These are phyloP conservation scores for Stenurella melanura DNA, from an alignment of 2,888 invertebrate genomes.

Conservation along the genomic window DNA sequence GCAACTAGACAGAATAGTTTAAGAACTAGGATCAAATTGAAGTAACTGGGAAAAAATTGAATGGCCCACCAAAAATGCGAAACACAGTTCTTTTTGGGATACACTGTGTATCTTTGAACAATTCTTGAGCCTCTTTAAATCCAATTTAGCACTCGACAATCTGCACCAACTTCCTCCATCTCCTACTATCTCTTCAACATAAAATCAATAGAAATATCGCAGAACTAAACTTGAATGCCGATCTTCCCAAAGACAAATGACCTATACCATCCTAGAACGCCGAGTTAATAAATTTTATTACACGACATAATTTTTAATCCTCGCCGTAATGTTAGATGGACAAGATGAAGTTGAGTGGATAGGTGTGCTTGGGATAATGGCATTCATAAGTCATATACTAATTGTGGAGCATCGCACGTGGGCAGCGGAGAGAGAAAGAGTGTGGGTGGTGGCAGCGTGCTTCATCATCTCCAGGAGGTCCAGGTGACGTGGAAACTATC, in stretches of 20 bases:
- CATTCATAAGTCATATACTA: constrained; percentile 60
- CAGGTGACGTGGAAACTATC: constrained; percentile 69
- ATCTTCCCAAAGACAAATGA: constrained; percentile 6
- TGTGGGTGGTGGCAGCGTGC: constrained; percentile 59
- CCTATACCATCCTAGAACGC: background rate
- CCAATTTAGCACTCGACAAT: too few species aligned
- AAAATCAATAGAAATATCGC: background rate
- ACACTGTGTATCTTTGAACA: too few species aligned
- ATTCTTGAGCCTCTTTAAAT: too few species aligned
- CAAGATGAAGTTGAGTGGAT: constrained; percentile 55
- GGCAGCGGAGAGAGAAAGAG: constrained; percentile 45
- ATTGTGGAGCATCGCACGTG: constrained; percentile 51
- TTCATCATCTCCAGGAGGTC: constrained; percentile 68
- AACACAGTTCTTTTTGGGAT: too few species aligned
- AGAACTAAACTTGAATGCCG: background rate
- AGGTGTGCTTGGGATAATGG: constrained; percentile 60
- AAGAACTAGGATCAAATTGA: too few species aligned
- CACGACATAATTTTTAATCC: constrained; percentile 56
- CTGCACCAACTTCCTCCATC: too few species aligned
- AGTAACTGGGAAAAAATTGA: too few species aligned
- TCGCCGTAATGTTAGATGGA: constrained; percentile 55
- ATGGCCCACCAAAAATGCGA: too few species aligned
- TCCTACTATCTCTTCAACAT: background rate
- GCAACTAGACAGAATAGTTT: too few species aligned
- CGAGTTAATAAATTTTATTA: constrained; percentile 56